Percentiles rank a stretch among this genome's conserved stretches.
Conservation (phyloP, 2,113 vertebrate genomes). For the Aspidoscelis tigris region DNA sequence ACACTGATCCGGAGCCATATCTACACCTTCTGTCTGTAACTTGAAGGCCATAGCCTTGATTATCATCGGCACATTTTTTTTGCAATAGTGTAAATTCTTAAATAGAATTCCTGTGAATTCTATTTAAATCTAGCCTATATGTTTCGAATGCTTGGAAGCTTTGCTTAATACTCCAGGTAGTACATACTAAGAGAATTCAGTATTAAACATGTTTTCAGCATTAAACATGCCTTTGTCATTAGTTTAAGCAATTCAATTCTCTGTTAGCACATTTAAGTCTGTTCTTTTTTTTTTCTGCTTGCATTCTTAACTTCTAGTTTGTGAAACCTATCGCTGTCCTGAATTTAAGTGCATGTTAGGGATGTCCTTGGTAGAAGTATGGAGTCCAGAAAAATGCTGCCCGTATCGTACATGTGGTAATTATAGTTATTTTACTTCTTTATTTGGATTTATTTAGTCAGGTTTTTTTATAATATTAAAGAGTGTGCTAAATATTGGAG, state of each 20-base stretch:
- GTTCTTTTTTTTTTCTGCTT: background rate
- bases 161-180: too few species aligned
- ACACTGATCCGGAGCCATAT: too few species aligned
- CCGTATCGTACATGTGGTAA: constrained; percentile 90
- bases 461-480: background rate
- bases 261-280: background rate
- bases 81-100: background rate
- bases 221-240: background rate
- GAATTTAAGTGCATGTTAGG: constrained; percentile 84
- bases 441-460: background rate
- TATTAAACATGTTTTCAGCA: background rate
- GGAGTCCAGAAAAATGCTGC: constrained; percentile 86
- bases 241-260: fast-evolving
- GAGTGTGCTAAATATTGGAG: background rate
- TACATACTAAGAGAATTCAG: too few species aligned
- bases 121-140: background rate
- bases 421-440: constrained; percentile 19
- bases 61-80: background rate
- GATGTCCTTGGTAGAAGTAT: constrained; percentile 81
- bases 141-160: background rate
- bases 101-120: background rate
- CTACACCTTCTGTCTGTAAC: too few species aligned
- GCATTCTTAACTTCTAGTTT: constrained; percentile 74
- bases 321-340: constrained; percentile 88
- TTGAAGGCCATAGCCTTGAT: too few species aligned